Base-by-base conservation (phyloP, 2,797 vertebrate genomes). In the Neosilurus mollespiculum region DNA sequence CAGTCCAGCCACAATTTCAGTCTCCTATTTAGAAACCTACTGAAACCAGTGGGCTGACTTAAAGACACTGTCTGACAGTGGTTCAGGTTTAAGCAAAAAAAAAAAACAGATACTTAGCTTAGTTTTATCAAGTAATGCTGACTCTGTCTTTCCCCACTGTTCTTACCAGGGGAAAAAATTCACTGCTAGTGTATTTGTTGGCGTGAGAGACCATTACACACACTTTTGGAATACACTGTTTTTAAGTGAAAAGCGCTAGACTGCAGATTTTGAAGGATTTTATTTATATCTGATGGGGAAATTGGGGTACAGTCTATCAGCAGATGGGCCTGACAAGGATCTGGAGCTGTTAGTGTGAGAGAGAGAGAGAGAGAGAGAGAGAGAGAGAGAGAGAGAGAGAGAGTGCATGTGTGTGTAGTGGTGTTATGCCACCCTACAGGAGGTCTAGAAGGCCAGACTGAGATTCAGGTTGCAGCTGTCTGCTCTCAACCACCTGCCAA, bases 391-490 rank as follows among this genome's bases (percentile, higher is more conserved):
- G 70, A 11, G 30, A 56, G 34, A 43, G 54, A n/a, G 30, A 16
- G 22, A 61, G 54, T 16, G 49, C 6, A 30, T 82, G 10, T 82
- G 73, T 71, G 53, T 62, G 75, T 71, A 15, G 24, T 90, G 88
- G 92, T 92, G 92, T 92, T 89, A 90, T 88, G 89, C 88, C 92
- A 92, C 93, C 89, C 92, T 90, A 91, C 91, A 87, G 92, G 92
- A 90, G 85, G 91, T 92, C 91, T 85, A 84, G 75, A 84, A 88
- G 89, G 91, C 90, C 92, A 94, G 91, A 91, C 88, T 86, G 90
- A 91, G 91, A 92, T 87, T 91, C 90, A 83, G 75, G 84, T 90
- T 91, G 93, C 92, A 93, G 92, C 91, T 94, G 93, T 93, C 93
- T 92, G 88, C 88, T 92, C 89, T 87, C 87, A 80, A 89, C 92